Percentiles rank a stretch among this genome's conserved stretches.
Conservation (phyloP, 2,888 invertebrate genomes). For the Pinctada fucata region DNA sequence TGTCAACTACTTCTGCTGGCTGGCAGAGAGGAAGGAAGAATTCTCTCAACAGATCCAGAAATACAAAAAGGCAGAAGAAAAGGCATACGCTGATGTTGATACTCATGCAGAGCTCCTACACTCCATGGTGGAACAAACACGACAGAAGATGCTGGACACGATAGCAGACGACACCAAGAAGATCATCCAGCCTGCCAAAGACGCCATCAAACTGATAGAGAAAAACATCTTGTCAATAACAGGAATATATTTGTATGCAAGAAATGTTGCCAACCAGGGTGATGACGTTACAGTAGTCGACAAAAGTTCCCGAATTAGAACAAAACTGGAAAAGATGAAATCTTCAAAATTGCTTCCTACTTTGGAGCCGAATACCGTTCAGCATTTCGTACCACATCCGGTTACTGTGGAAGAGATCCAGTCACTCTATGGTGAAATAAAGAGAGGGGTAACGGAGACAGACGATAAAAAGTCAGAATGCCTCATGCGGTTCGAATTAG, state of each 20-base stretch:
- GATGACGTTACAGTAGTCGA: slow-evolving; percentile 37
- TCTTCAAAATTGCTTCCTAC: slow-evolving; percentile 11
- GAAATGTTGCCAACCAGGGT: slow-evolving; percentile 17
- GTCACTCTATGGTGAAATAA: slow-evolving; percentile 23
- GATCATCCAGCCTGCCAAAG: slow-evolving; percentile 12
- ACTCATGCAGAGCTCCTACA: slow-evolving; percentile 28
- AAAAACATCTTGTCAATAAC: slow-evolving; percentile 26
- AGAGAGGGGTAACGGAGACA: slow-evolving; percentile 8
- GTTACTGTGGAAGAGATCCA: slow-evolving; percentile 19
- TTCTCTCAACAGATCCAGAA: slow-evolving; percentile 28
- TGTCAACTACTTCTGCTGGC: slow-evolving; percentile 33
- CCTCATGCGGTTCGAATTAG: slow-evolving; percentile 16
- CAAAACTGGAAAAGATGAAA: slow-evolving; percentile 23
- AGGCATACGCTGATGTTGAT: slow-evolving; percentile 12
- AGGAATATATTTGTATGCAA: slow-evolving; percentile 23
- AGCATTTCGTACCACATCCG: slow-evolving; percentile 16
- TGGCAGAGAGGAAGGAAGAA: slow-evolving; percentile 32
- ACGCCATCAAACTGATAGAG: slow-evolving; percentile 13
- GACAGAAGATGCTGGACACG: slow-evolving; percentile 9
- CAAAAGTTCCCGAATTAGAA: slow-evolving; percentile 5
- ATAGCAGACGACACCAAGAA: slow-evolving; percentile 15
- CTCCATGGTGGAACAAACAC: slow-evolving; percentile 11
- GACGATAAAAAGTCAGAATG: slow-evolving; percentile 6
- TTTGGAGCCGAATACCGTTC: not conserved
- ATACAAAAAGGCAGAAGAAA: slow-evolving; percentile 22